These are phyloP conservation scores for Cyrtodaria siliqua DNA, from an alignment of 2,888 invertebrate species.

Conservation along the genomic window DNA sequence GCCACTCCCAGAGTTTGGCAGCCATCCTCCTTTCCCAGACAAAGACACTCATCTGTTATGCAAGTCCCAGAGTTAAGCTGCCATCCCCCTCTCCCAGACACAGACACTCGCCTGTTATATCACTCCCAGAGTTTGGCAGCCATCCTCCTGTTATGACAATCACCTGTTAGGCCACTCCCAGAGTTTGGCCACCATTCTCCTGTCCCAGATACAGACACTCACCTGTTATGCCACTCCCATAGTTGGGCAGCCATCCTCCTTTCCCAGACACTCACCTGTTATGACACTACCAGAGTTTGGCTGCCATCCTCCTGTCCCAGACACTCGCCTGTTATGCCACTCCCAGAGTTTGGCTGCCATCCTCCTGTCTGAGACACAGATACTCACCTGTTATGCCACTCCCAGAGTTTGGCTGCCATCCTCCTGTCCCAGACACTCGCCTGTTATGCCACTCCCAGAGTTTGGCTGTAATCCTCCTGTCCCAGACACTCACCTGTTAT, in stretches of 20 bases:
- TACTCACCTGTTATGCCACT: no score
- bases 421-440: no score
- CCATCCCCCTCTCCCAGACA: no score
- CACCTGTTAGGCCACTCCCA: conserved; percentile 85
- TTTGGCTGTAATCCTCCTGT: conserved; percentile 79
- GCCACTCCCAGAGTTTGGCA: conserved; percentile 82
- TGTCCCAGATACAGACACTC: conserved; percentile 82
- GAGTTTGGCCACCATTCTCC: conserved; percentile 79
- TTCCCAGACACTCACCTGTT: conserved; percentile 84
- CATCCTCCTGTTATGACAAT: no score
- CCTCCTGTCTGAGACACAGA: conserved; percentile 85
- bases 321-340: conserved; percentile 81
- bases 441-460: conserved; percentile 84
- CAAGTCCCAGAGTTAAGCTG: conserved; percentile 83
- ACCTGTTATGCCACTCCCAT: conserved; percentile 84
- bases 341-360: conserved; percentile 83
- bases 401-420: no score
- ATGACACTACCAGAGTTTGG: conserved; percentile 82
- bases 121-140: conserved; percentile 81
- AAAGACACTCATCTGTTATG: conserved; percentile 79
- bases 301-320: conserved; percentile 82
- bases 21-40: conserved; percentile 83
- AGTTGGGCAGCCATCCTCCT: conserved; percentile 79
- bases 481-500: conserved; percentile 83
- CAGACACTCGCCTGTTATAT: conserved; percentile 78